Evolutionary conservation across 2,113 vertebrate species (phyloP).

Genomic region (Elachura formosa): DNA sequence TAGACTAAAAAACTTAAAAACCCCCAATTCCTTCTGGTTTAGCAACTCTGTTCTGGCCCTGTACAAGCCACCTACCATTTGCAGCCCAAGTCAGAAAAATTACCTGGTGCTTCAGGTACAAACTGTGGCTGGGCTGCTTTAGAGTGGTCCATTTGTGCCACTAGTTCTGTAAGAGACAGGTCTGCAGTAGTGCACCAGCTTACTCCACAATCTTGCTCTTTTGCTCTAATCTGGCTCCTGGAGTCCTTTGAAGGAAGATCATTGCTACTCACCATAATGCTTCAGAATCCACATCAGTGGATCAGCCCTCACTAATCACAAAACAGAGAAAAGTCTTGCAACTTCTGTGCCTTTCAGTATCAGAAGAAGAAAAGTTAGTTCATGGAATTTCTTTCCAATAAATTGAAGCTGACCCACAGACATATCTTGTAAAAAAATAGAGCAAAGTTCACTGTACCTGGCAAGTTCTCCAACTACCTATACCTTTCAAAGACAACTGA

Average conservation of each 20-base stretch:
- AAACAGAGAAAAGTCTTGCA: not conserved
- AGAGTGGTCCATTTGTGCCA: not conserved
- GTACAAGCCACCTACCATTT: not conserved
- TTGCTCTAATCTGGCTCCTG: not conserved
- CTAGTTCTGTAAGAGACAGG: fast-evolving
- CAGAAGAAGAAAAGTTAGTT: not conserved
- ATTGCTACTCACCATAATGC: not conserved
- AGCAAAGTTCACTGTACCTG: not conserved
- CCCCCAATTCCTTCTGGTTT: not conserved
- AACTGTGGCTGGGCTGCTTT: not conserved
- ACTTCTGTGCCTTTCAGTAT: not conserved
- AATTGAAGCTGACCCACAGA: not conserved
- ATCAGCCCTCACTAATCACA: not conserved
- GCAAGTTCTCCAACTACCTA: not conserved
- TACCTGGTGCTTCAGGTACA: not conserved
- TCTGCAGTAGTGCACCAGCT: not conserved
- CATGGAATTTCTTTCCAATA: not conserved
- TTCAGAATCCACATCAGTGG: not conserved
- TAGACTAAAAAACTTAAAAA: not conserved
- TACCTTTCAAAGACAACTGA: not conserved
- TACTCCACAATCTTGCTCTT: not conserved
- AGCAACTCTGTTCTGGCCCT: not conserved
- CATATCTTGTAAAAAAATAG: not conserved
- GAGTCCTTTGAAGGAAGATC: not conserved
- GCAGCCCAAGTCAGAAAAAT: not conserved